Evolutionary conservation across 2,797 vertebrate species (phyloP).

Genomic region (Chelidonichthys spinosus): DNA sequence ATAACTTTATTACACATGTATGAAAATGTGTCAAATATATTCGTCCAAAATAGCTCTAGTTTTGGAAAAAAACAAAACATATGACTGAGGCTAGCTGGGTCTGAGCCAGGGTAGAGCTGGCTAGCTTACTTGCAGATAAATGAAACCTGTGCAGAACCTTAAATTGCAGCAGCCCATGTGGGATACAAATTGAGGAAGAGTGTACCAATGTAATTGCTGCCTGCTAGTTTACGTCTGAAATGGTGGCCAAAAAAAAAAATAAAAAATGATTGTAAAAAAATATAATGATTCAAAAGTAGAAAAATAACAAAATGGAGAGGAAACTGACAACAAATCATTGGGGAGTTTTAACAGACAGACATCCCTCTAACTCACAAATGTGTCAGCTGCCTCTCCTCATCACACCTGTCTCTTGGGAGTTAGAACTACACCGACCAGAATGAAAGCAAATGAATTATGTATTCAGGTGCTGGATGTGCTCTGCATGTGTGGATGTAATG

Average conservation of each 20-base stretch:
- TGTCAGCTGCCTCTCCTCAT: conserved; percentile 4
- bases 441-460: conserved; percentile 24
- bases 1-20: neutral
- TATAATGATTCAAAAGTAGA: neutral
- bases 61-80: neutral
- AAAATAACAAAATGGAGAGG: neutral
- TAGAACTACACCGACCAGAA: conserved; percentile 10
- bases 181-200: no score
- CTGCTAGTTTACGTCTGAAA: no score
- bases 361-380: conserved; percentile 3
- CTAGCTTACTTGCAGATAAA: neutral
- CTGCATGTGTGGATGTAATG: conserved; percentile 1
- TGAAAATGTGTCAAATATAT: neutral
- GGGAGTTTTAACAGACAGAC: conserved; percentile 30
- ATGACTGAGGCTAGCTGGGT: neutral
- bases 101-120: neutral
- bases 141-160: neutral
- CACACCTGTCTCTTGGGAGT: conserved; percentile 3
- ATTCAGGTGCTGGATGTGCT: conserved; percentile 14
- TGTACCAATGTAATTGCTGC: no score
- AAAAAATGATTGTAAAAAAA: neutral
- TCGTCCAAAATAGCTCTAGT: neutral
- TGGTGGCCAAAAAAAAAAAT: no score
- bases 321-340: conserved; percentile 9
- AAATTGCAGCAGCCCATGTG: neutral